phyloP scores from a whole-genome alignment of 2,888 invertebrate genomes.

The Macrophya annulata region DNA sequence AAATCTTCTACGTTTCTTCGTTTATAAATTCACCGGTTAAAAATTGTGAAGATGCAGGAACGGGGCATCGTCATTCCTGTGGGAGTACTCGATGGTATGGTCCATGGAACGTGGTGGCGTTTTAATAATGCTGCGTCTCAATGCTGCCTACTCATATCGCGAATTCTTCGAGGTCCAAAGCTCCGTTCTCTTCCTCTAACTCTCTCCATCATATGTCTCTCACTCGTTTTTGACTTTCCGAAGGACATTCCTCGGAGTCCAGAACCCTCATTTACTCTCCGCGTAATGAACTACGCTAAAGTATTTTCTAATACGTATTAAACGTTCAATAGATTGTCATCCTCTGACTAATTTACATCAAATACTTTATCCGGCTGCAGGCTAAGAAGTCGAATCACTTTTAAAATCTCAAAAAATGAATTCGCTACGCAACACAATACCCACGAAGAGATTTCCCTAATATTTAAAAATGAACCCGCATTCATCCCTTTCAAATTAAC shows the following conservation, averaged over 20 bases:
- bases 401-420: not conserved
- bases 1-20: conserved; percentile 11
- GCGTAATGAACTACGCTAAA: conserved; percentile 30
- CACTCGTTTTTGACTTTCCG: conserved; percentile 29
- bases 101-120: conserved; percentile 36
- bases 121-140: conserved; percentile 54
- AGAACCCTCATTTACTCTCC: conserved; percentile 21
- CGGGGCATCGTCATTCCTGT: conserved; percentile 56
- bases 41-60: conserved; percentile 58
- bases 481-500: not conserved
- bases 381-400: not conserved
- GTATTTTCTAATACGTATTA: conserved; percentile 65
- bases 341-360: not conserved
- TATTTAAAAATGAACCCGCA: not conserved
- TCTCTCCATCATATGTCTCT: not conserved
- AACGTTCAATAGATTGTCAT: conserved; percentile 19
- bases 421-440: not conserved
- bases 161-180: conserved; percentile 73
- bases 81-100: conserved; percentile 35
- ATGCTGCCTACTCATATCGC: conserved; percentile 71
- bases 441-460: not conserved
- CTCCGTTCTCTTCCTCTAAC: conserved; percentile 15
- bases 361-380: not conserved
- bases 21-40: conserved; percentile 57
- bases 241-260: conserved; percentile 42